Conservation (phyloP, 2,113 vertebrate species). For the Choloepus hoffmanni region DNA sequence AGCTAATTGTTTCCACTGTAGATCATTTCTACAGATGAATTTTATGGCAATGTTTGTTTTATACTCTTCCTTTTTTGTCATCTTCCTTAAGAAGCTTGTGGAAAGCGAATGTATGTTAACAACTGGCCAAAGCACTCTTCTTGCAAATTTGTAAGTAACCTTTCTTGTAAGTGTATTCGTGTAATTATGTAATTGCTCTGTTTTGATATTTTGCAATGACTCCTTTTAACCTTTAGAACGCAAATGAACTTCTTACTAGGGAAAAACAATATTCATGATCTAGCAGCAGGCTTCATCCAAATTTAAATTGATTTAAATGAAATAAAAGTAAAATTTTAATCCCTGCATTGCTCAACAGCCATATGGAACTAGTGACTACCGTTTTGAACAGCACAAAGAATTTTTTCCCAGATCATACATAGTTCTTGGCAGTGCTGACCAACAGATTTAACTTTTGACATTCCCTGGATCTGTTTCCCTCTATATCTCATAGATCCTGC, state of each 20-base stretch:
- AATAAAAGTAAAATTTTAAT: slow-evolving; percentile 15
- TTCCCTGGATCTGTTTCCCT: background rate
- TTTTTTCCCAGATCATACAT: background rate
- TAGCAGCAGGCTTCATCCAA: background rate
- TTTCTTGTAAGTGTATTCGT: slow-evolving; percentile 22
- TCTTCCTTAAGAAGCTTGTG: slow-evolving; percentile 1
- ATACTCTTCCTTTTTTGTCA: background rate
- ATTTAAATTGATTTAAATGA: background rate
- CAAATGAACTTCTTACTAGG: slow-evolving; percentile 25
- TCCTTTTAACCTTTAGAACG: slow-evolving; percentile 30
- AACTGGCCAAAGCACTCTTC: background rate
- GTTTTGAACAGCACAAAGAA: background rate
- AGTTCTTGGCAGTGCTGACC: background rate
- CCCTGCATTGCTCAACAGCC: background rate
- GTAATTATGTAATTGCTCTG: slow-evolving; percentile 6
- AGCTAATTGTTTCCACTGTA: slow-evolving; percentile 52
- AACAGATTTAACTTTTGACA: background rate
- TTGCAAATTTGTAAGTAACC: slow-evolving; percentile 18
- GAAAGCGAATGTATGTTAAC: background rate
- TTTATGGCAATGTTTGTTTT: slow-evolving; percentile 38
- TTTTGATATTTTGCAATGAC: slow-evolving; percentile 3
- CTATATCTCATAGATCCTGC: background rate
- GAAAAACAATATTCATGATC: background rate
- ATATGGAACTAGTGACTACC: background rate
- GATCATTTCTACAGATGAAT: slow-evolving; percentile 57